Conservation (phyloP, 2,888 invertebrate genomes). For the Drosophila nigritarsus region DNA sequence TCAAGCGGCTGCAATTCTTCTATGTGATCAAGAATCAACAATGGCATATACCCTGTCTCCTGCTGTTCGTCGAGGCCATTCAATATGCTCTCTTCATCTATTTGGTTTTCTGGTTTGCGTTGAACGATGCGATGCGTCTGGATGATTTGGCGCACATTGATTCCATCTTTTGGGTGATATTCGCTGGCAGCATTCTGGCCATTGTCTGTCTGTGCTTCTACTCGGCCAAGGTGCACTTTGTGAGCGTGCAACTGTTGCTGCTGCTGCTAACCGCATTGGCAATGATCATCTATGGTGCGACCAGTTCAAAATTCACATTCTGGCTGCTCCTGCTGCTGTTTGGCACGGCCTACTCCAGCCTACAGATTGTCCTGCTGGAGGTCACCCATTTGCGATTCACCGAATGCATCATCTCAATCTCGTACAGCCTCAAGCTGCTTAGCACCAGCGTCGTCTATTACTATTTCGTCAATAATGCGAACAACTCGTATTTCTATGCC, state of each 20-base stretch:
- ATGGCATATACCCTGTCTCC: slow-evolving; percentile 78
- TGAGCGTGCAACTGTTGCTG: slow-evolving; percentile 65
- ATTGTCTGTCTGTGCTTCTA: slow-evolving; percentile 65
- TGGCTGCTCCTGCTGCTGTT: slow-evolving; percentile 81
- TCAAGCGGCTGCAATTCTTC: slow-evolving; percentile 81
- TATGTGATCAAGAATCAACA: slow-evolving; percentile 82
- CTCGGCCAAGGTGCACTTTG: slow-evolving; percentile 80
- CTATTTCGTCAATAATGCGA: slow-evolving; percentile 77
- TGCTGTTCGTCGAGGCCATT: slow-evolving; percentile 80
- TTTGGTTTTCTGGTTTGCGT: slow-evolving; percentile 81
- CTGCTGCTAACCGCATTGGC: slow-evolving; percentile 71
- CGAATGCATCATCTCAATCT: slow-evolving; percentile 73
- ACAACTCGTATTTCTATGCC: slow-evolving; percentile 82
- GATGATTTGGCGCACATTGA: slow-evolving; percentile 67
- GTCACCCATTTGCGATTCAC: slow-evolving; percentile 78
- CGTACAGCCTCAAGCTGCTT: slow-evolving; percentile 73
- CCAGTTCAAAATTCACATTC: slow-evolving; percentile 67
- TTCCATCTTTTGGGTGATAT: slow-evolving; percentile 80
- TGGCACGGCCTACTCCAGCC: slow-evolving; percentile 76
- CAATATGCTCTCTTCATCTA: slow-evolving; percentile 82
- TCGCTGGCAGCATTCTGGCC: slow-evolving; percentile 67
- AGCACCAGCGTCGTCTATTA: slow-evolving; percentile 76
- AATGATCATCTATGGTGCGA: slow-evolving; percentile 75
- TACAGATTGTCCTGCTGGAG: slow-evolving; percentile 79
- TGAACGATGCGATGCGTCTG: slow-evolving; percentile 76